Evolutionary conservation across 53 echinoderm and acorn worm genomes (phyloP).

Genomic region (Paelopatides confundens): DNA sequence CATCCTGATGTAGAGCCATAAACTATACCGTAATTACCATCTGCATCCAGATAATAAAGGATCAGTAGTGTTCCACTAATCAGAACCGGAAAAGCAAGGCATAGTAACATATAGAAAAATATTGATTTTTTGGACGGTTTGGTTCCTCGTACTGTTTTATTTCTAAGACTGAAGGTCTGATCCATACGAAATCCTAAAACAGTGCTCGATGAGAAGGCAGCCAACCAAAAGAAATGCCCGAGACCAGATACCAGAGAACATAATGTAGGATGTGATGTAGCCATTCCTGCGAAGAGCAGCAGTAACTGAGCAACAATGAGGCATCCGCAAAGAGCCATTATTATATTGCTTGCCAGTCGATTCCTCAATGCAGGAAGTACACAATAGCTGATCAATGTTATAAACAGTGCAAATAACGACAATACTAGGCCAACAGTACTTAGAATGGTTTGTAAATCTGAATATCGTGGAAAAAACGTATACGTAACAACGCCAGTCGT

Average conservation of each 20-base stretch:
- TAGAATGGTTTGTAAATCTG: not conserved
- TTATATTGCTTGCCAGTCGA: not conserved
- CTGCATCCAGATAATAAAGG: not conserved
- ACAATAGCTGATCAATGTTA: constrained; percentile 14
- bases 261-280: not conserved
- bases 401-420: not conserved
- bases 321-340: constrained; percentile 10
- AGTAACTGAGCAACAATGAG: not conserved
- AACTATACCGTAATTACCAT: not conserved
- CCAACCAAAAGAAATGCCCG: constrained; percentile 23
- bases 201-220: constrained; percentile 1
- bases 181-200: not conserved
- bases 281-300: not conserved
- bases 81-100: not conserved
- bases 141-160: not conserved
- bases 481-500: not conserved
- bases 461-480: constrained; percentile 15
- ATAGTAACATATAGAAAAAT: not conserved
- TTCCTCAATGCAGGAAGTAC: not conserved
- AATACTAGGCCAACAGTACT: constrained; percentile 19
- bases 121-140: not conserved
- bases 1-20: constrained; percentile 16
- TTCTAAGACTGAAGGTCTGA: constrained; percentile 11
- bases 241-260: constrained; percentile 7
- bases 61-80: constrained; percentile 1